These are phyloP conservation scores for Brachylomia viminalis DNA, from an alignment of 2,888 invertebrate genomes.

Conservation along the genomic window DNA sequence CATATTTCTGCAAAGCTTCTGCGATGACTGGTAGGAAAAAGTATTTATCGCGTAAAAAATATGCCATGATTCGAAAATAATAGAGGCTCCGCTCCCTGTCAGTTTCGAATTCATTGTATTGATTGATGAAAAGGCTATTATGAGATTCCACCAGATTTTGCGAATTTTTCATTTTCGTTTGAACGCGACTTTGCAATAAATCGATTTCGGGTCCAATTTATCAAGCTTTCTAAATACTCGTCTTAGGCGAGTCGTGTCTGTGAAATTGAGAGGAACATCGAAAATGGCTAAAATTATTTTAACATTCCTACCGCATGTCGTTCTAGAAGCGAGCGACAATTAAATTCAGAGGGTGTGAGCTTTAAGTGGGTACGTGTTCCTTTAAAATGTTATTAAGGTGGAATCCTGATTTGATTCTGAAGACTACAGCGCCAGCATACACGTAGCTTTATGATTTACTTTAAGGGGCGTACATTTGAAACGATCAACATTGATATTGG, in stretches of 20 bases:
- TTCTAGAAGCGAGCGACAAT: slow-evolving; percentile 74
- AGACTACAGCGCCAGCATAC: slow-evolving; percentile 46
- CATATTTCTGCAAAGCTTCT: slow-evolving; percentile 81
- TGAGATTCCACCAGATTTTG: slow-evolving; percentile 83
- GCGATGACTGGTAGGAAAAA: slow-evolving; percentile 70
- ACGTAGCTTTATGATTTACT: slow-evolving; percentile 55
- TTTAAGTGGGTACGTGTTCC: slow-evolving; percentile 72
- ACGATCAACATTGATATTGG: slow-evolving; percentile 69
- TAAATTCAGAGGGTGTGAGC: slow-evolving; percentile 76
- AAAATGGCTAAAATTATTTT: slow-evolving; percentile 79
- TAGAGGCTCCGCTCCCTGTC: slow-evolving; percentile 75
- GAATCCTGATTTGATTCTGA: slow-evolving; percentile 72
- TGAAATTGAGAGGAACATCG: slow-evolving; percentile 82
- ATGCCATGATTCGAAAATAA: slow-evolving; percentile 80
- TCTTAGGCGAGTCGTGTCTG: slow-evolving; percentile 77
- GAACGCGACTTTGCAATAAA: slow-evolving; percentile 83
- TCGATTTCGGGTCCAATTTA: slow-evolving; percentile 86
- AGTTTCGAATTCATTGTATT: slow-evolving; percentile 83
- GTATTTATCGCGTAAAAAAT: slow-evolving; percentile 78
- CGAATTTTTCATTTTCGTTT: slow-evolving; percentile 86
- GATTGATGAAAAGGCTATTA: slow-evolving; percentile 88
- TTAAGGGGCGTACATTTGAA: slow-evolving; percentile 53
- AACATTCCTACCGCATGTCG: slow-evolving; percentile 78
- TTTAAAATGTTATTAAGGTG: slow-evolving; percentile 73
- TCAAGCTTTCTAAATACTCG: slow-evolving; percentile 85